Percentiles rank a stretch among this genome's conserved stretches.
These are phyloP conservation scores for Trimorus sp. DNA, from an alignment of 2,888 invertebrate genomes.

Conservation along the genomic window DNA sequence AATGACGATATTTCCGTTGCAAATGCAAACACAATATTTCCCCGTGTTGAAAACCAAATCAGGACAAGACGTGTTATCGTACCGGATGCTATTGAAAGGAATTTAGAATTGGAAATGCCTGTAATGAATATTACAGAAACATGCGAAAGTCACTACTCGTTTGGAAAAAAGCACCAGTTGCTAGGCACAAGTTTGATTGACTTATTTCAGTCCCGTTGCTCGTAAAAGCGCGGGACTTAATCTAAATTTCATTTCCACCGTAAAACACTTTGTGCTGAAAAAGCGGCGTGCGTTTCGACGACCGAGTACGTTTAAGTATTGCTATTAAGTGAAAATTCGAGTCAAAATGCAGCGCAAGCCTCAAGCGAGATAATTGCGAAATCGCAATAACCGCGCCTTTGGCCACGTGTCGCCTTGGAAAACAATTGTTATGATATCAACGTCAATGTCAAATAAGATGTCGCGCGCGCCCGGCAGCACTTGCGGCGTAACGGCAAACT, in stretches of 20 bases:
- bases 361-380: constrained; percentile 11
- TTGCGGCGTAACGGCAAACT: constrained; percentile 43
- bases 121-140: no score
- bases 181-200: not conserved
- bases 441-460: constrained; percentile 50
- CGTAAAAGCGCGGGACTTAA: constrained; percentile 14
- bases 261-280: constrained; percentile 19
- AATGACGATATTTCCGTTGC: no score
- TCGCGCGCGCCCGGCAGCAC: constrained; percentile 17
- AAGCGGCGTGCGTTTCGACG: not conserved
- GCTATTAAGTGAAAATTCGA: constrained; percentile 4
- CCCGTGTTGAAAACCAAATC: no score
- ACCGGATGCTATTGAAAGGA: no score
- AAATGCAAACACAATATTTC: no score
- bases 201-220: constrained; percentile 24
- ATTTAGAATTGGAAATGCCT: no score
- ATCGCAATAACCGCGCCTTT: constrained; percentile 27
- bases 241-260: constrained; percentile 21
- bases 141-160: no score
- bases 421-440: constrained; percentile 52
- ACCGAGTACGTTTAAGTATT: no score
- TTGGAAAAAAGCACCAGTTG: no score
- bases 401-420: constrained; percentile 21
- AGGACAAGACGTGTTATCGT: no score
- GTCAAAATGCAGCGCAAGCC: constrained; percentile 18